Conservation (phyloP, 2,888 invertebrate species). For the Thelaira solivaga region DNA sequence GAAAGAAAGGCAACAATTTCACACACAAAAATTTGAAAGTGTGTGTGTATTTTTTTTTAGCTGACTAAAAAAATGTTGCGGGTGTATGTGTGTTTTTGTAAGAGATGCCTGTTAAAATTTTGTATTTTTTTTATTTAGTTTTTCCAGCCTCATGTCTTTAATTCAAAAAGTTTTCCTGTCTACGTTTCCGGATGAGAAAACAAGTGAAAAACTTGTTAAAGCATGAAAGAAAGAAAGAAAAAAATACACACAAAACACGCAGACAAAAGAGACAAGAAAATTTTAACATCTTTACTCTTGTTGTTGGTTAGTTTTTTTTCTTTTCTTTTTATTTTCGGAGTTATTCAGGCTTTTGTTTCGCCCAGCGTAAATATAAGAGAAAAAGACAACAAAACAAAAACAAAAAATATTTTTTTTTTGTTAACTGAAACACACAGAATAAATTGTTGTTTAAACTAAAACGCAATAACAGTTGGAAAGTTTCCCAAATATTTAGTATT, state of each 20-base stretch:
- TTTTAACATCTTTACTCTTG: conserved; percentile 35
- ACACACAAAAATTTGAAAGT: background rate
- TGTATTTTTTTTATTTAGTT: background rate
- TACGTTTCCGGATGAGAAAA: conserved; percentile 46
- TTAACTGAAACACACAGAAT: background rate
- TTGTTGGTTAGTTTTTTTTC: background rate
- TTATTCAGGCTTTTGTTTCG: conserved; percentile 1
- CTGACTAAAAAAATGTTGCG: background rate
- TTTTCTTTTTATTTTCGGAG: background rate
- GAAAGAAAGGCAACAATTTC: background rate
- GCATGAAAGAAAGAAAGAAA: background rate
- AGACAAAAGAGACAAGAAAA: conserved; percentile 24
- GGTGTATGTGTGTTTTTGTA: background rate
- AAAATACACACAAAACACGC: background rate
- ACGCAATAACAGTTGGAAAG: background rate
- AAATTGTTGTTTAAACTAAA: background rate
- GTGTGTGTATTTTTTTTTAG: background rate
- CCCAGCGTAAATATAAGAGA: background rate
- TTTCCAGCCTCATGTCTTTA: conserved; percentile 27
- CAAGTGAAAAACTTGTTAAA: conserved; percentile 21
- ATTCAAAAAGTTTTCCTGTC: conserved; percentile 47
- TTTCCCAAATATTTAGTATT: background rate
- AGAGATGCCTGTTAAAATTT: background rate
- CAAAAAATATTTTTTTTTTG: background rate
- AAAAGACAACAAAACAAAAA: no score